Evolutionary conservation across 2,113 vertebrate genomes (phyloP).

Genomic region (Eubucco bourcierii): DNA sequence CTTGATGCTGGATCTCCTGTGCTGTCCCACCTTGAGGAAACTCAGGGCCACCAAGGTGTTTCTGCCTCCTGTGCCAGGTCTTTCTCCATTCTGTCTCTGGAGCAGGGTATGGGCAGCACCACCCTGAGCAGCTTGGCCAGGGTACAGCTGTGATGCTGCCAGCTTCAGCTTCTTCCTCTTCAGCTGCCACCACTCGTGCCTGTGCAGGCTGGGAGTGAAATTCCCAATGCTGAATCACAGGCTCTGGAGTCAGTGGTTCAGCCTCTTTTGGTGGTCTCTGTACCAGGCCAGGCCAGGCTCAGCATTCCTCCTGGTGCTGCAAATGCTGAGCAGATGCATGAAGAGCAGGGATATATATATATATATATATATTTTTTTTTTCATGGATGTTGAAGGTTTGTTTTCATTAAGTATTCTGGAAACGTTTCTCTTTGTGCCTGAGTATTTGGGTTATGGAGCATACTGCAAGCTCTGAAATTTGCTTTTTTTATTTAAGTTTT

Average conservation of each 20-base stretch:
- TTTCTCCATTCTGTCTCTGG: not conserved
- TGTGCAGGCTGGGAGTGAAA: not conserved
- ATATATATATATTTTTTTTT: too few relatives aligned
- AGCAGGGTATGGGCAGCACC: not conserved
- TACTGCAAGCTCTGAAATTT: slow-evolving; percentile 44
- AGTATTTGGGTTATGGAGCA: slow-evolving; percentile 6
- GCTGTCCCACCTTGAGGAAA: not conserved
- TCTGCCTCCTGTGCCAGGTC: rapidly evolving
- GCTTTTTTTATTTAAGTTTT: slow-evolving; percentile 68
- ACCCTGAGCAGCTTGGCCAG: rapidly evolving
- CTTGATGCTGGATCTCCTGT: not conserved
- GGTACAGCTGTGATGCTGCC: not conserved
- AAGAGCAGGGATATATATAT: not conserved
- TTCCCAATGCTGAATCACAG: rapidly evolving
- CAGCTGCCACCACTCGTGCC: not conserved
- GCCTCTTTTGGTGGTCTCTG: not conserved
- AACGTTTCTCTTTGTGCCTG: not conserved
- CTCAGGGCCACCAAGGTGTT: not conserved
- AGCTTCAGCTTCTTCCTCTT: not conserved
- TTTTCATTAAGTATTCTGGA: slow-evolving; percentile 42
- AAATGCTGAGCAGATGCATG: not conserved
- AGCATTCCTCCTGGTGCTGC: not conserved
- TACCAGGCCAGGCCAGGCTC: rapidly evolving
- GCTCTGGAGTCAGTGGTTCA: not conserved
- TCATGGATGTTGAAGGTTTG: not conserved